phyloP scores from a whole-genome alignment of 2,888 invertebrate genomes.

The Nemurella pictetii region DNA sequence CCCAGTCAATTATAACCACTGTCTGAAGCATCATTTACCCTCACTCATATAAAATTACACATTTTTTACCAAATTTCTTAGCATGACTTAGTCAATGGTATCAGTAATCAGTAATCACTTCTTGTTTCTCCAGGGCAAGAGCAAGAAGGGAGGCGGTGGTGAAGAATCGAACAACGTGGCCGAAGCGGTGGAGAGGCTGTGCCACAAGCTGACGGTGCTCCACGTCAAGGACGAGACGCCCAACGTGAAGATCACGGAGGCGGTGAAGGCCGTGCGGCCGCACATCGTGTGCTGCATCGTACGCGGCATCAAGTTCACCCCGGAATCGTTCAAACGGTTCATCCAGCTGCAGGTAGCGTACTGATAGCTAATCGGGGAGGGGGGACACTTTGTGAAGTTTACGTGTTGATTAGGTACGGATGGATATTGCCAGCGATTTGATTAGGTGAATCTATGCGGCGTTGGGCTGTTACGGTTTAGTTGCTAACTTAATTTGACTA shows the following conservation, averaged over 20 bases:
- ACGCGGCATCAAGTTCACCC: constrained; percentile 63
- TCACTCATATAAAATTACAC: too few species aligned
- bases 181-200: constrained; percentile 40
- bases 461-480: too few species aligned
- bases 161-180: background rate
- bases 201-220: constrained; percentile 50
- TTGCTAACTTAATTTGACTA: too few species aligned
- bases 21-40: too few species aligned
- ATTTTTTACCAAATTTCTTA: too few species aligned
- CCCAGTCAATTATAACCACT: too few species aligned
- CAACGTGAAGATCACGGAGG: constrained; percentile 58
- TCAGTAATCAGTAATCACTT: too few species aligned
- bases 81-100: too few species aligned
- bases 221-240: constrained; percentile 57
- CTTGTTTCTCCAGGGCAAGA: background rate
- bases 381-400: too few species aligned
- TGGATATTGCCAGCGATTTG: too few species aligned
- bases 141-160: background rate
- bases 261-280: constrained; percentile 66
- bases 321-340: constrained; percentile 71
- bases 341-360: constrained; percentile 64
- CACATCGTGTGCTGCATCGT: constrained; percentile 75
- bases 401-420: too few species aligned
- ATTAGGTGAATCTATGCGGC: too few species aligned
- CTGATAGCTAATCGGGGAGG: background rate